A percentile compares a stretch with the other conserved stretches of the same genome.
These are phyloP conservation scores for Bubo scandiacus DNA, from an alignment of 2,113 vertebrate genomes.

Conservation along the genomic window DNA sequence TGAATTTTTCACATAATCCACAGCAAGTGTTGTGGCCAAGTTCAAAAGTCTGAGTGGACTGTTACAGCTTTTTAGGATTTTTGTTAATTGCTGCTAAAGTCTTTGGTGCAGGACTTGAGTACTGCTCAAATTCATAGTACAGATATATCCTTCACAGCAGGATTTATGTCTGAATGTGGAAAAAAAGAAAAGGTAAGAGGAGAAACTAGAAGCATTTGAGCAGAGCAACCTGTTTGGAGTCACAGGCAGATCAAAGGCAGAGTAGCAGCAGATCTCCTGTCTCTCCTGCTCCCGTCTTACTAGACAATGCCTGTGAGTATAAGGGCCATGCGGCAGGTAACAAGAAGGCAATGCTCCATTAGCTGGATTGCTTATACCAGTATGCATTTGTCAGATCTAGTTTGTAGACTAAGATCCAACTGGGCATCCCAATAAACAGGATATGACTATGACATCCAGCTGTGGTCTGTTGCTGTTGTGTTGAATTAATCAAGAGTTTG, in stretches of 20 bases:
- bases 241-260: neutral
- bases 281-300: neutral
- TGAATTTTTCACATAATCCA: neutral
- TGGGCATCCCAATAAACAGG: neutral
- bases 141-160: neutral
- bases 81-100: neutral
- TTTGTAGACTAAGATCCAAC: neutral
- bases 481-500: slow-evolving; percentile 3
- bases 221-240: neutral
- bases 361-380: neutral
- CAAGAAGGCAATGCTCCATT: neutral
- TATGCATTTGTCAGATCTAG: neutral
- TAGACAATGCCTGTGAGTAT: neutral
- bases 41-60: neutral
- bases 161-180: neutral
- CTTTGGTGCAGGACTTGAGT: neutral
- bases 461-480: neutral
- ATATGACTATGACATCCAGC: neutral
- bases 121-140: neutral
- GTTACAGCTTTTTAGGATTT: neutral
- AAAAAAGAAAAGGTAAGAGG: neutral
- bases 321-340: neutral
- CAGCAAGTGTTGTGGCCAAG: neutral
- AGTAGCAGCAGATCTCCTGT: neutral
- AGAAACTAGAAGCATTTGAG: neutral